phyloP scores from a whole-genome alignment of 2,113 vertebrate genomes.

The Cervus canadensis region DNA sequence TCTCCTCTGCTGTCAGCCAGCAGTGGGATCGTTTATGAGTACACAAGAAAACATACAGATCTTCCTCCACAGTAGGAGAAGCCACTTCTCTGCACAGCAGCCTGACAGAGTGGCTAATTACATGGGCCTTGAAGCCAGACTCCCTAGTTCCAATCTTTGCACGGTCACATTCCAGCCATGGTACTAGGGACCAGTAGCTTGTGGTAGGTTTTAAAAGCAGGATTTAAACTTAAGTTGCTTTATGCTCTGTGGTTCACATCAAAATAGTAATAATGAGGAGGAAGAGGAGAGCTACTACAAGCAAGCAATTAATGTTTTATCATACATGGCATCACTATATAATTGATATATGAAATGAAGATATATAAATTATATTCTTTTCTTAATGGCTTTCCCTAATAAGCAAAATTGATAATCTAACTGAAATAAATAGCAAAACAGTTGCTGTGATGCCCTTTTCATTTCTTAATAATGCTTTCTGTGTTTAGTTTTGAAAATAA shows the following conservation, averaged over 20 bases:
- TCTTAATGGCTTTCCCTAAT: not conserved
- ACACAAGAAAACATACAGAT: not conserved
- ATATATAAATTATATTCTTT: not conserved
- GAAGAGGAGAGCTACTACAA: not conserved
- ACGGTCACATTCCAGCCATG: not conserved
- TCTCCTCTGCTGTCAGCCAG: not conserved
- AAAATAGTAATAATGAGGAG: not conserved
- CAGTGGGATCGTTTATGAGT: not conserved
- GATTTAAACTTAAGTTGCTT: slow-evolving; percentile 4
- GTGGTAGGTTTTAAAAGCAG: not conserved
- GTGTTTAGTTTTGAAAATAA: slow-evolving; percentile 58
- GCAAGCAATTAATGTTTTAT: not conserved
- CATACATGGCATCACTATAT: not conserved
- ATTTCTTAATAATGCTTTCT: slow-evolving; percentile 54
- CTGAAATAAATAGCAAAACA: slow-evolving; percentile 40
- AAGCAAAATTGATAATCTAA: slow-evolving; percentile 28
- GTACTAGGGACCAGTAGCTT: not conserved
- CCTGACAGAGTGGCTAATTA: not conserved
- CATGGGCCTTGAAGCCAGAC: not conserved
- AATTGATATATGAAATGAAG: not conserved
- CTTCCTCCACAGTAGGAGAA: not conserved
- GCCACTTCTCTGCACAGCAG: not conserved
- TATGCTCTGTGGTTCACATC: not conserved
- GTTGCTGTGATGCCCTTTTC: not conserved
- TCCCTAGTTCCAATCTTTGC: not conserved